phyloP scores from a whole-genome alignment of 2,113 vertebrate genomes.

The Petaurus breviceps region DNA sequence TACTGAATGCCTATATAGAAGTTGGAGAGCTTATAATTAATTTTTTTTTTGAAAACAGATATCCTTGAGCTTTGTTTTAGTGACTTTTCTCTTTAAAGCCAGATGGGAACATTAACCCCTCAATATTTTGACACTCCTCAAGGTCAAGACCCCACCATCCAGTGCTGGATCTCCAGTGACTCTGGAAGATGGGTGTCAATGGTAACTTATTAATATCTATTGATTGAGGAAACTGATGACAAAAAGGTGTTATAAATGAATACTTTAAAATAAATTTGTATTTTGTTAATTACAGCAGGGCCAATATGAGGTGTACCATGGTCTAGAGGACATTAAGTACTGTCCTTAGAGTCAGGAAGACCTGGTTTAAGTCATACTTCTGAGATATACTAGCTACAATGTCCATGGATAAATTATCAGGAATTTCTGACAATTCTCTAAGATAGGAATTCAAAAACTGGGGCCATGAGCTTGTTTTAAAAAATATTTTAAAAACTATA shows the following conservation, averaged over 20 bases:
- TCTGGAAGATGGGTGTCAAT: neutral
- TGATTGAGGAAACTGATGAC: neutral
- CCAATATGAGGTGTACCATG: neutral
- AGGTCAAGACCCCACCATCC: neutral
- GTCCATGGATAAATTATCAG: neutral
- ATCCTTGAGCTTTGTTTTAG: neutral
- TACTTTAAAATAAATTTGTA: neutral
- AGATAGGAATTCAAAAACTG: neutral
- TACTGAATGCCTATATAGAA: neutral
- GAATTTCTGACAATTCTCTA: neutral
- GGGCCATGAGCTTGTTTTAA: neutral
- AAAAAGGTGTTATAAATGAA: neutral
- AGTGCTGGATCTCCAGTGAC: neutral
- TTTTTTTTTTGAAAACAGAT: neutral
- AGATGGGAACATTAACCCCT: neutral
- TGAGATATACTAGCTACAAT: neutral
- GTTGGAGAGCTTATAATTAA: neutral
- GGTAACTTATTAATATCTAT: neutral
- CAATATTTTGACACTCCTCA: neutral
- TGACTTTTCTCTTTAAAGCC: neutral
- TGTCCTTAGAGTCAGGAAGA: neutral
- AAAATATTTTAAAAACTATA: too few species aligned
- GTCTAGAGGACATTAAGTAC: neutral
- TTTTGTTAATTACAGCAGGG: neutral
- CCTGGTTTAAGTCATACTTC: neutral